Base-by-base conservation (phyloP, 23 tunicate genomes). In the Phallusia fumigata region DNA sequence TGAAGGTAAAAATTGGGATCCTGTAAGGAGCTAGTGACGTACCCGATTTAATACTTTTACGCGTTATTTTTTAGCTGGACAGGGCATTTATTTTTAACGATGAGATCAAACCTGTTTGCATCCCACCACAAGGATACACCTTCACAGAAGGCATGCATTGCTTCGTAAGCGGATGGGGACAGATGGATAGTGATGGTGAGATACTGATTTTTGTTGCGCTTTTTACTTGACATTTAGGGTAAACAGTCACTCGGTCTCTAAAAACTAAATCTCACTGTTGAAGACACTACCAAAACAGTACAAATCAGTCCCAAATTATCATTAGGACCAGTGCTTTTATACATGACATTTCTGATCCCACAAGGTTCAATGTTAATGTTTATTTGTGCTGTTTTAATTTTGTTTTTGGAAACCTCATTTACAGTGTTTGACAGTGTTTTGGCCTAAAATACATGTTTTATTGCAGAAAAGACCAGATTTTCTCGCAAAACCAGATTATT, bases 111-210 rank as follows among this genome's bases (percentile, higher is more conserved):
- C 92, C 92, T 2, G 78, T 88, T 19, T 88, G 92, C 33, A 2
- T 88, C 21, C 92, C 92, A 28, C 86, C 83, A 19, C 79, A 53
- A 51, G 53, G 69, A 19, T 77, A 51, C 28, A 83, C 47, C 35
- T 82, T 83, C 44, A 52, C 69, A 18, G 82, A 75, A 22, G 87
- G 73, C 0, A 58, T 45, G 6, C 40, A 65, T 13, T 83, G 92
- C 50, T 88, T 26, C 73, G 74, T 88, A 36, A 88, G 92, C 75
- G 92, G 92, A 16, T 88, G 92, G 92, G 92, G 92, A 19, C 16
- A 58, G 3, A 58, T 58, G 69, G 69, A 58, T 58, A 2, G 69
- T 24, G 8, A 6, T 13, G 69, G 69, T 58, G 13, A 58, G 28
- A 58, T 58, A 40, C 10, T 40, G 10, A 40, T 40, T 40, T 40